Evolutionary conservation across 2,888 invertebrate genomes (phyloP), one percentile per base, ranked within the genome.

Genomic region (Phania funesta): DNA sequence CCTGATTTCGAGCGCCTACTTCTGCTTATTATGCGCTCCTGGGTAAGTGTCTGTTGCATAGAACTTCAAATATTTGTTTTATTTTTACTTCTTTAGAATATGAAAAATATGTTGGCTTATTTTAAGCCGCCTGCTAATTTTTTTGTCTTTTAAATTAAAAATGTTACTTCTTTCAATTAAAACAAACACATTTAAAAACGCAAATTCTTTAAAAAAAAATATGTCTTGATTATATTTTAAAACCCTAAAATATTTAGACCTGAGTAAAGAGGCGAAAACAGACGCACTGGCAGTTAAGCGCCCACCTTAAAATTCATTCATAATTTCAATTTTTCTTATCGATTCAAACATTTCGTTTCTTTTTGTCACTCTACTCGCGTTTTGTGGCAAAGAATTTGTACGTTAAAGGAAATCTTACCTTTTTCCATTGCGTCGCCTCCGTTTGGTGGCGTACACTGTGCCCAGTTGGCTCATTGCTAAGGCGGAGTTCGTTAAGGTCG

Each of bases 391-490:
- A 24, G 52, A 41, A 29, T 6, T 7, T 52, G 60, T 29, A 2
- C n/a, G 3, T 16, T 3, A 38, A 29, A 16, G 7, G 50, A 26
- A 32, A 35, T 18, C 94, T 92, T 91, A 98, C 98, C 98, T 98
- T 93, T 98, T 98, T 86, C 98, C 98, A 92, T 98, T 98, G 90
- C 98, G 93, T 88, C 98, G 93, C 90, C 98, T 94, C 90, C 98
- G 93, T 92, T 98, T 98, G 87, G 98, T 98, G 87, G 98, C 98
- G 92, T 98, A 98, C 89, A 98, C 98, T 88, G 98, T 98, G 86
- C 97, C 97, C 89, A 98, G 94, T 91, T 97, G 97, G 92, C 96
- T 97, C 94, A 95, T 95, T 88, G 92, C 92, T 87, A 90, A 88
- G 88, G 90, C 90, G 88, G 90, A 89, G 88, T 90, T 90, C 87